phyloP scores from a whole-genome alignment of 2,888 invertebrate species.

The Catonia carolina region DNA sequence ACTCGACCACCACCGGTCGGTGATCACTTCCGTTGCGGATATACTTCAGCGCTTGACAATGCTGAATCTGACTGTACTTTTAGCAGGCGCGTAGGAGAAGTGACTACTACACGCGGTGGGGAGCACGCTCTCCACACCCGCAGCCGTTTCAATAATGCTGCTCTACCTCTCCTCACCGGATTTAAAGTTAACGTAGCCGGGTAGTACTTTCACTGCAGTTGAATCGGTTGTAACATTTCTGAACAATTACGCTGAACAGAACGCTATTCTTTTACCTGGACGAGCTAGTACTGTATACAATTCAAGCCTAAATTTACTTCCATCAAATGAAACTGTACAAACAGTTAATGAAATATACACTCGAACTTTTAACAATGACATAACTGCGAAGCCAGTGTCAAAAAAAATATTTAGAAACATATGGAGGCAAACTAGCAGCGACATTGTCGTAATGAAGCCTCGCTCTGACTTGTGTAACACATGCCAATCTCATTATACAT shows the following conservation, averaged over 20 bases:
- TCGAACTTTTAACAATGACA: slow-evolving; percentile 1
- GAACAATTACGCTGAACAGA: slow-evolving; percentile 17
- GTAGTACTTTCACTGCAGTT: neutral
- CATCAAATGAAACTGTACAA: slow-evolving; percentile 6
- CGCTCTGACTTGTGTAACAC: slow-evolving; percentile 7
- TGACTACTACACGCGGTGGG: no score
- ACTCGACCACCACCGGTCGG: no score
- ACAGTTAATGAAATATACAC: slow-evolving; percentile 3
- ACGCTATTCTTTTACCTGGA: slow-evolving; percentile 10
- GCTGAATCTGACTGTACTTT: no score
- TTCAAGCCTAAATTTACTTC: slow-evolving; percentile 6
- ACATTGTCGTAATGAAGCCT: slow-evolving; percentile 15
- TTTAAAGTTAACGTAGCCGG: no score
- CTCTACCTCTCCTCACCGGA: no score
- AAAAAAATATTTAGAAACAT: slow-evolving; percentile 11
- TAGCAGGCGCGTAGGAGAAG: no score
- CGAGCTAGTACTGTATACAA: slow-evolving; percentile 14
- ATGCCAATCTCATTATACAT: slow-evolving; percentile 15
- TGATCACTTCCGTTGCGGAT: no score
- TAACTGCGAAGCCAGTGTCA: slow-evolving; percentile 8
- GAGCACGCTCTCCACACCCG: no score
- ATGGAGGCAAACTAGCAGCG: neutral
- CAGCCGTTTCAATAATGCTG: no score
- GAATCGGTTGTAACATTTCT: slow-evolving; percentile 2
- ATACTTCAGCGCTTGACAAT: no score